phyloP scores from a whole-genome alignment of 2,113 vertebrate species.

The Malurus elegans region DNA sequence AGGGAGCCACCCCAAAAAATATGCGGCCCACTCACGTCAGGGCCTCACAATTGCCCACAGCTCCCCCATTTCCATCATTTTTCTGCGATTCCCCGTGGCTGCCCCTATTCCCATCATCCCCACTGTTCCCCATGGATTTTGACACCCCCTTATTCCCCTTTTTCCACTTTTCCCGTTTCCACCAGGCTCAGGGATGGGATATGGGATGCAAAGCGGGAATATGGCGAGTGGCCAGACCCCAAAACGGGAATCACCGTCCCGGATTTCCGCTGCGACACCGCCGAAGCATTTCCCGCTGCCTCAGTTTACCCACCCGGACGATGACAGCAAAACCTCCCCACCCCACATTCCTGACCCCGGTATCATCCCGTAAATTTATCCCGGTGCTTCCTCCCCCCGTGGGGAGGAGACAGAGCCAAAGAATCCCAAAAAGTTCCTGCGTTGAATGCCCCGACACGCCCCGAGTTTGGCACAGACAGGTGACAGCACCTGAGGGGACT shows the following conservation, averaged over 20 bases:
- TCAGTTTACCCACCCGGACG: background rate
- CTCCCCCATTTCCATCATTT: too few relatives aligned
- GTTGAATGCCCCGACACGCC: fast-evolving
- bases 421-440: background rate
- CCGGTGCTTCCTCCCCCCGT: fast-evolving
- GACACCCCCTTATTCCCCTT: too few relatives aligned
- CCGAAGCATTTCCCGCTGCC: background rate
- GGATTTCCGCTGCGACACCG: background rate
- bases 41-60: too few relatives aligned
- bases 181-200: too few relatives aligned
- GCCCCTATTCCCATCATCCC: too few relatives aligned
- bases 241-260: fast-evolving
- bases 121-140: too few relatives aligned
- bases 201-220: background rate
- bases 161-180: too few relatives aligned
- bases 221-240: fast-evolving
- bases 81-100: too few relatives aligned
- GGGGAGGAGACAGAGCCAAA: background rate
- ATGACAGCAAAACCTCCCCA: background rate
- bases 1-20: too few relatives aligned
- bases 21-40: too few relatives aligned
- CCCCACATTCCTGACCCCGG: background rate
- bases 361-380: background rate
- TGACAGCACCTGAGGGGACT: fast-evolving
- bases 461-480: fast-evolving